A percentile compares a stretch with the other conserved stretches of the same genome.
phyloP scores from a whole-genome alignment of 2,113 vertebrate genomes.

The Rhodinocichla rosea region DNA sequence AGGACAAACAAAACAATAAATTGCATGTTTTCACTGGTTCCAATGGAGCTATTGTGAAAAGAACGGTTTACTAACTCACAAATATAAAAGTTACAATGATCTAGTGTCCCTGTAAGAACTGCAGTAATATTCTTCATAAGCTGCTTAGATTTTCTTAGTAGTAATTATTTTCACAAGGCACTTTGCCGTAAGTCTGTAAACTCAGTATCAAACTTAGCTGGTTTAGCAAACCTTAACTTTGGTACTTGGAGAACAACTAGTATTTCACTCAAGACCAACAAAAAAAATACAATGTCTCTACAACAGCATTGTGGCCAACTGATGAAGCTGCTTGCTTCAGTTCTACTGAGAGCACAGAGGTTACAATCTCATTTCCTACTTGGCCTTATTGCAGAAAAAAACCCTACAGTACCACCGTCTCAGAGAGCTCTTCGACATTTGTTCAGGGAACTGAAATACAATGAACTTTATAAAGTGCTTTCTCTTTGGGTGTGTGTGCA shows the following conservation, averaged over 20 bases:
- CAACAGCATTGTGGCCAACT: background rate
- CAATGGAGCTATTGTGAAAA: background rate
- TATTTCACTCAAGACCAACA: background rate
- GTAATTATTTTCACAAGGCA: background rate
- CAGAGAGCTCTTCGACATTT: background rate
- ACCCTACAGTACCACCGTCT: accelerated
- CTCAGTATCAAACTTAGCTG: background rate
- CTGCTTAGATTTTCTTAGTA: background rate
- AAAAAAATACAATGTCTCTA: background rate
- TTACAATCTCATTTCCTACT: background rate
- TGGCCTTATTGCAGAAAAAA: background rate
- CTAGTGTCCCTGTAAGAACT: background rate
- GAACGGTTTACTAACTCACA: background rate
- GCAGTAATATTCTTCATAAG: background rate
- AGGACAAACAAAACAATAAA: background rate
- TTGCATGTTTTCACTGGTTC: background rate
- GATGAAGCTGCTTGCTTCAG: background rate
- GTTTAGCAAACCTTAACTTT: background rate
- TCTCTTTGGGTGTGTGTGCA: background rate
- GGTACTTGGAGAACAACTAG: background rate
- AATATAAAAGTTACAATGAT: background rate
- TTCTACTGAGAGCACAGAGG: background rate
- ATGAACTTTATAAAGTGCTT: background rate
- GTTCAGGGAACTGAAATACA: background rate
- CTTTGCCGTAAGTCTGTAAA: background rate